A percentile compares a stretch with the other conserved stretches of the same genome.
phyloP scores from a whole-genome alignment of 1,140 invertebrate genomes.

The Drosophila setifemur region DNA sequence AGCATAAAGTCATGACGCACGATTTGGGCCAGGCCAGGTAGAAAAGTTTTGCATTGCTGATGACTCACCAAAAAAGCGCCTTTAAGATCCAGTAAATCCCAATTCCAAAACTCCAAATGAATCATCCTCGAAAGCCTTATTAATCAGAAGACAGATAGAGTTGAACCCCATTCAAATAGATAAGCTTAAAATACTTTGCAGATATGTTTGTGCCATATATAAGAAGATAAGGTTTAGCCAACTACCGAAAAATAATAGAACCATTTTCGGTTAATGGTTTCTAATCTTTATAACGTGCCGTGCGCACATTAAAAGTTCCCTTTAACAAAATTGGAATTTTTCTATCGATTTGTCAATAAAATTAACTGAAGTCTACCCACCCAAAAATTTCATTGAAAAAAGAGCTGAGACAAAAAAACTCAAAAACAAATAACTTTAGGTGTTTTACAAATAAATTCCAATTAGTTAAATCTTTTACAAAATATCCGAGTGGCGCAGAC shows the following conservation, averaged over 20 bases:
- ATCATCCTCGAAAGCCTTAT: neutral
- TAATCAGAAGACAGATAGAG: neutral
- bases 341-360: slow-evolving; percentile 24
- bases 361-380: neutral
- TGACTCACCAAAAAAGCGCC: slow-evolving; percentile 12
- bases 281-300: slow-evolving; percentile 31
- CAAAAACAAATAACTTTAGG: too few species aligned
- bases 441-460: slow-evolving; percentile 57
- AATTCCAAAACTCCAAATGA: slow-evolving; percentile 3
- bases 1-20: slow-evolving; percentile 34
- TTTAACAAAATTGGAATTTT: slow-evolving; percentile 5
- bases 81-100: slow-evolving; percentile 5
- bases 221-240: neutral
- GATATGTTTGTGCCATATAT: too few species aligned
- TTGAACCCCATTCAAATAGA: neutral
- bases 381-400: slow-evolving; percentile 13
- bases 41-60: slow-evolving; percentile 3
- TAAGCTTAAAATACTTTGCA: neutral
- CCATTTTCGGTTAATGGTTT: neutral
- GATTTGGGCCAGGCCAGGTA: slow-evolving; percentile 4
- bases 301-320: slow-evolving; percentile 20
- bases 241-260: neutral
- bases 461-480: slow-evolving; percentile 58
- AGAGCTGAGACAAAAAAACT: slow-evolving; percentile 19
- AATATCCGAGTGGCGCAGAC: slow-evolving; percentile 6